Percentiles rank a stretch among this genome's conserved stretches.
These are phyloP conservation scores for Cairina moschata DNA, from an alignment of 2,113 vertebrate species.

Conservation along the genomic window DNA sequence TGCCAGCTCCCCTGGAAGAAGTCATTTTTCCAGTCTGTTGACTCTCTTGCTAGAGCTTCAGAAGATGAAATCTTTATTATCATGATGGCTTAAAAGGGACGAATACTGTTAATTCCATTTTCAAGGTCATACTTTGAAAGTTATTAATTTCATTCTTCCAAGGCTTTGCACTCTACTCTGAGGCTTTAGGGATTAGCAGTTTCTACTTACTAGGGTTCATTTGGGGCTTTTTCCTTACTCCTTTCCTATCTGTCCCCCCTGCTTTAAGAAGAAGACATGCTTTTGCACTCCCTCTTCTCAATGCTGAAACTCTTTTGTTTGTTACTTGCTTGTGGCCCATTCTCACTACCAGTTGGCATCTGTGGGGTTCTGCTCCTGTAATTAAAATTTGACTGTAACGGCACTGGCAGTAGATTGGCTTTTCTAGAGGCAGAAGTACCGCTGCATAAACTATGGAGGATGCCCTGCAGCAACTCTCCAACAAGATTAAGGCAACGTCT, in stretches of 20 bases:
- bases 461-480: constrained; percentile 57
- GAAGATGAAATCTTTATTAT: constrained; percentile 78
- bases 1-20: constrained; percentile 26
- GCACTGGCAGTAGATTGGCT: constrained; percentile 7
- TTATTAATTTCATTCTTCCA: constrained; percentile 76
- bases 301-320: constrained; percentile 3
- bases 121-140: constrained; percentile 77
- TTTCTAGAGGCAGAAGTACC: constrained; percentile 29
- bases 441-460: neutral
- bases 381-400: constrained; percentile 31
- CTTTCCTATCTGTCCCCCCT: neutral
- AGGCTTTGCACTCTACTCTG: constrained; percentile 62
- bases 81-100: constrained; percentile 72
- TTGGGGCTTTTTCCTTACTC: constrained; percentile 4
- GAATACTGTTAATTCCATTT: constrained; percentile 78
- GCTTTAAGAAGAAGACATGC: neutral
- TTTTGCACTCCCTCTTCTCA: constrained; percentile 44
- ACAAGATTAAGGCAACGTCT: constrained; percentile 62
- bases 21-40: constrained; percentile 60
- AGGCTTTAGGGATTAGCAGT: constrained; percentile 73
- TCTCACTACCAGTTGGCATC: neutral
- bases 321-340: neutral
- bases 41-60: constrained; percentile 59
- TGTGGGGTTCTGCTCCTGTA: neutral
- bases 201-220: constrained; percentile 59